A percentile compares a stretch with the other conserved stretches of the same genome.
Evolutionary conservation across 2,113 vertebrate species (phyloP).

Genomic region (Eidolon helvum): DNA sequence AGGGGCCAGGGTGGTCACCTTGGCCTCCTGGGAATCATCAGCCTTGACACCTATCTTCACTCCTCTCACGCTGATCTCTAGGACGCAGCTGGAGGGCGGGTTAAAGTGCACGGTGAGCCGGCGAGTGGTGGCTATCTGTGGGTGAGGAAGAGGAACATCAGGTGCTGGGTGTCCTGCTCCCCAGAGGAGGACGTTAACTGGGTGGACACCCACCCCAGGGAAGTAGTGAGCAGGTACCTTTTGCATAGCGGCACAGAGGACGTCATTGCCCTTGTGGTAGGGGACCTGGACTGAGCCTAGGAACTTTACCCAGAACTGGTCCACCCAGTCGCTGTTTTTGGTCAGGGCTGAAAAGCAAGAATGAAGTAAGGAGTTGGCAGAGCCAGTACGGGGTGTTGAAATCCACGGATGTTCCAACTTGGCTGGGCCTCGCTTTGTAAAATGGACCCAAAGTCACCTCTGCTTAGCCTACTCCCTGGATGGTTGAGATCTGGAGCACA

Average conservation of each 20-base stretch:
- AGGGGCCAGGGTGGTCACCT: conserved; percentile 80
- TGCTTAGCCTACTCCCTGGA: not conserved
- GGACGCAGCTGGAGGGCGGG: conserved; percentile 94
- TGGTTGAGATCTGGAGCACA: not conserved
- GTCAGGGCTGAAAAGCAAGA: conserved; percentile 82
- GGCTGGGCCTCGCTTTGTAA: not conserved
- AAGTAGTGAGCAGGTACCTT: conserved; percentile 86
- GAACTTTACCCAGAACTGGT: conserved; percentile 95
- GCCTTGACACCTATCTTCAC: conserved; percentile 94
- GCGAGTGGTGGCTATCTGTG: conserved; percentile 95
- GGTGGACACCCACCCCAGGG: fast-evolving
- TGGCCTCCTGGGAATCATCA: conserved; percentile 90
- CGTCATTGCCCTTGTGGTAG: conserved; percentile 97
- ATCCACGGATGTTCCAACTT: fast-evolving
- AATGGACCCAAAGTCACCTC: not conserved
- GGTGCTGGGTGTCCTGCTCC: not conserved
- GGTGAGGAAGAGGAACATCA: not conserved
- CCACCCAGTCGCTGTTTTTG: conserved; percentile 93
- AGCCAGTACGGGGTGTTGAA: not conserved
- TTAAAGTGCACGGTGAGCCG: conserved; percentile 98
- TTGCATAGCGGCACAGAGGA: conserved; percentile 98
- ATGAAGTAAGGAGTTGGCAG: not conserved
- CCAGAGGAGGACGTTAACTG: fast-evolving
- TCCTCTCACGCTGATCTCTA: conserved; percentile 96
- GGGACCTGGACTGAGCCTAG: conserved; percentile 97